A percentile compares a stretch with the other conserved stretches of the same genome.
These are phyloP conservation scores for Ophion ellenae DNA, from an alignment of 2,888 invertebrate species.

Conservation along the genomic window DNA sequence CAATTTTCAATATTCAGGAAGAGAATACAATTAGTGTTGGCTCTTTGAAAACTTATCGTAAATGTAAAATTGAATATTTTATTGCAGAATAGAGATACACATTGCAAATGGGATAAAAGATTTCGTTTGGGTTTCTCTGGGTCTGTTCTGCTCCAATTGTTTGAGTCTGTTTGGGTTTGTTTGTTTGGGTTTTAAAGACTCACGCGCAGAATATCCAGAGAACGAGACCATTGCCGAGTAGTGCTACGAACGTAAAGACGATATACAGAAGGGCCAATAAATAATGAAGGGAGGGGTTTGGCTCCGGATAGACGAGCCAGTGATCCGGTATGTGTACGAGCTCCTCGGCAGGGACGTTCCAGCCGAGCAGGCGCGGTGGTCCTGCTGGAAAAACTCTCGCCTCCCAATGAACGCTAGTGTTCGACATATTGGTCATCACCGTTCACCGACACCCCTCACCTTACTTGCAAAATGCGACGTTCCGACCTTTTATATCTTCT, in stretches of 20 bases:
- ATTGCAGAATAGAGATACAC: not conserved
- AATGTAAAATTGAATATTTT: no score
- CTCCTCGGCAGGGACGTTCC: constrained; percentile 91
- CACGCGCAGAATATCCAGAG: constrained; percentile 93
- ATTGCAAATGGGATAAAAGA: not conserved
- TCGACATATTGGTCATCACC: constrained; percentile 78
- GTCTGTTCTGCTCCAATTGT: not conserved
- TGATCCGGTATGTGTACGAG: constrained; percentile 89
- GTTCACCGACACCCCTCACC: constrained; percentile 78
- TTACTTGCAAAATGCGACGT: constrained; percentile 58
- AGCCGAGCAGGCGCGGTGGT: constrained; percentile 87
- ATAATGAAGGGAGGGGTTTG: constrained; percentile 92
- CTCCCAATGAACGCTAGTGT: constrained; percentile 79
- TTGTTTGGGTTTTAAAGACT: constrained; percentile 79
- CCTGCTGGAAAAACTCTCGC: constrained; percentile 80
- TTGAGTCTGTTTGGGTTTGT: not conserved
- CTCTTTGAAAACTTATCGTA: no score
- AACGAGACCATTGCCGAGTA: constrained; percentile 93
- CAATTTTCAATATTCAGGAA: not conserved
- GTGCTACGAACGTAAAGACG: constrained; percentile 89
- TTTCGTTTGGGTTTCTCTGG: not conserved
- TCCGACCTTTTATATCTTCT: constrained; percentile 68
- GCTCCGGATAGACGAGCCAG: constrained; percentile 92
- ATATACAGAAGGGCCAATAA: constrained; percentile 91
- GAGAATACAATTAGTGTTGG: no score